Conservation (phyloP, 2,888 invertebrate species). For the Choristoneura rosaceana region DNA sequence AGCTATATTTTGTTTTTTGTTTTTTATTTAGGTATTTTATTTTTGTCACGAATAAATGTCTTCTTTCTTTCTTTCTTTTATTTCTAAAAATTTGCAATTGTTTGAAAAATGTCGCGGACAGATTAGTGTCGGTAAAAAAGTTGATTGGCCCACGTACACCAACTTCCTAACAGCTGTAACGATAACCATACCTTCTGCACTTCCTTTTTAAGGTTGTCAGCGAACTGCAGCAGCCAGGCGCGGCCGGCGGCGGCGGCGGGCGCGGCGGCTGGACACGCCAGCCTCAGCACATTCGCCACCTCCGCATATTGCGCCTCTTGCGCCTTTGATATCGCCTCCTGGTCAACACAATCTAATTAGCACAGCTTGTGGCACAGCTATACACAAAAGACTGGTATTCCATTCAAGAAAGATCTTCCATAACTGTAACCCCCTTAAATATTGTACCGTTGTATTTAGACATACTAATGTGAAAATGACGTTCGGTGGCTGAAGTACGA, state of each 20-base stretch:
- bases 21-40: too few species aligned
- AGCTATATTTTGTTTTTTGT: too few species aligned
- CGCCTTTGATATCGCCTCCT: slow-evolving; percentile 80
- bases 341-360: slow-evolving; percentile 9
- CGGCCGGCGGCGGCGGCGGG: slow-evolving; percentile 55
- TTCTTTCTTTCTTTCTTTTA: too few species aligned
- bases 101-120: too few species aligned
- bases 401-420: background rate
- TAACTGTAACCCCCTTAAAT: too few species aligned
- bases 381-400: background rate
- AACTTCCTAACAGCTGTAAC: background rate
- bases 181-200: slow-evolving; percentile 49
- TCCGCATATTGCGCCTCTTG: slow-evolving; percentile 87
- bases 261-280: slow-evolving; percentile 63
- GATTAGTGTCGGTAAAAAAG: too few species aligned
- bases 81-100: too few species aligned
- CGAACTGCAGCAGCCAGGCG: slow-evolving; percentile 69
- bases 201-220: slow-evolving; percentile 64
- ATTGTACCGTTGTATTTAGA: too few species aligned
- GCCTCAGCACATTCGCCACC: slow-evolving; percentile 70
- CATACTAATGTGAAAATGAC: too few species aligned
- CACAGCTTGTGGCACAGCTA: background rate
- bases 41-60: too few species aligned
- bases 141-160: too few species aligned
- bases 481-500: too few species aligned